These are phyloP conservation scores for Nerophis lumbriciformis DNA, from an alignment of 2,113 vertebrate genomes.

Conservation along the genomic window DNA sequence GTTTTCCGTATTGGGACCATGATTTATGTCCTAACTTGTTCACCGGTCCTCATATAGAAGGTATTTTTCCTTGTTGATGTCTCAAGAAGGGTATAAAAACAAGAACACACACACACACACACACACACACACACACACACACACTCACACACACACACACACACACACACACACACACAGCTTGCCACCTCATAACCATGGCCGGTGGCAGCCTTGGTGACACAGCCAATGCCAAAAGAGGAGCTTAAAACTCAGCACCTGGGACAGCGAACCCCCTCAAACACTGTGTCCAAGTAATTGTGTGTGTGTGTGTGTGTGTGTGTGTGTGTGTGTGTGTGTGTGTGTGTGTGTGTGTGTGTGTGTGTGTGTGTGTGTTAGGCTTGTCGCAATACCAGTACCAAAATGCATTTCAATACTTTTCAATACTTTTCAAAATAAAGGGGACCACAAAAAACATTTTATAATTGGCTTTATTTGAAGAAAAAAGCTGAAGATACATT, in stretches of 20 bases:
- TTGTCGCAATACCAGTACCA: no score
- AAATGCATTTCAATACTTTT: no score
- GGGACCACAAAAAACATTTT: no score
- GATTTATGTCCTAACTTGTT: no score
- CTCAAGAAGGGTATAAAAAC: background rate
- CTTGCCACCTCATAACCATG: constrained; percentile 39
- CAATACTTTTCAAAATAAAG: no score
- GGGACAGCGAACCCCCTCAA: constrained; percentile 47
- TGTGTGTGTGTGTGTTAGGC: no score
- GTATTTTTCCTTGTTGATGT: no score
- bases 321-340: background rate
- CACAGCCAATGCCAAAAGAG: constrained; percentile 38
- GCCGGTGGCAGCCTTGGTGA: constrained; percentile 42
- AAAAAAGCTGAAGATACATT: no score
- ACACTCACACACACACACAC: background rate
- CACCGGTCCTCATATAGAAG: no score
- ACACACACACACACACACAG: background rate
- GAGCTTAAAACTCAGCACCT: constrained; percentile 52
- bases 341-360: no score
- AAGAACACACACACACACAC: background rate
- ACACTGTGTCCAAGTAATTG: constrained; percentile 18
- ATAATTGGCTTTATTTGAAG: no score
- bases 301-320: background rate
- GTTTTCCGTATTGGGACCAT: no score
- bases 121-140: background rate